Percentiles rank a stretch among this genome's conserved stretches.
These are phyloP conservation scores for Limanda limanda DNA, from an alignment of 2,113 vertebrate species.

Conservation along the genomic window DNA sequence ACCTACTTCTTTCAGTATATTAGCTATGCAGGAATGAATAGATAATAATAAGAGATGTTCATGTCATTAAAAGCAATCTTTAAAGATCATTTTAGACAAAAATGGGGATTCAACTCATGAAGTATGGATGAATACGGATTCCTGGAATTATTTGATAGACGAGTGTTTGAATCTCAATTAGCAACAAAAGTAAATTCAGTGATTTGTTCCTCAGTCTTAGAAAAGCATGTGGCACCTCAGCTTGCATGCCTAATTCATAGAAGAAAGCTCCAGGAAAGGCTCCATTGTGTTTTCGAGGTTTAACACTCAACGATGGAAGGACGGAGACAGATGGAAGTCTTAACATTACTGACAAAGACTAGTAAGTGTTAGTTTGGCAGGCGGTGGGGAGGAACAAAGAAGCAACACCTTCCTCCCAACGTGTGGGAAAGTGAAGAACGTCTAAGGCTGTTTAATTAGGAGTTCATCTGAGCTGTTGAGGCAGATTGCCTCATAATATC, in stretches of 20 bases:
- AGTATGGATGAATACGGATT: too few relatives aligned
- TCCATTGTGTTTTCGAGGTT: conserved; percentile 16
- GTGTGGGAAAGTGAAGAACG: conserved; percentile 60
- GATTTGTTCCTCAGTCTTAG: not conserved
- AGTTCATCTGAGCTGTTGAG: conserved; percentile 46
- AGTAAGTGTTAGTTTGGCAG: conserved; percentile 68
- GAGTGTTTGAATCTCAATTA: not conserved
- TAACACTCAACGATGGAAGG: conserved; percentile 23
- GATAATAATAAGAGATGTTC: too few relatives aligned
- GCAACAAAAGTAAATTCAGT: not conserved
- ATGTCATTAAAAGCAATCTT: not conserved
- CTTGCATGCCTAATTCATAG: conserved; percentile 10
- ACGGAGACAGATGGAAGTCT: conserved; percentile 72
- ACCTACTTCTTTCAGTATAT: not conserved
- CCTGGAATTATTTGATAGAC: too few relatives aligned
- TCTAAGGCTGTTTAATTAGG: conserved; percentile 63
- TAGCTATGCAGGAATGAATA: not conserved
- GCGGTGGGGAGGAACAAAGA: conserved; percentile 44
- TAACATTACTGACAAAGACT: conserved; percentile 55
- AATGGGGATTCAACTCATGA: not conserved
- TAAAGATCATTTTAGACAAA: not conserved
- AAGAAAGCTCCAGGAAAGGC: conserved; percentile 12
- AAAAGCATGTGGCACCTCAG: conserved; percentile 8
- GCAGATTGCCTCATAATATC: conserved; percentile 41
- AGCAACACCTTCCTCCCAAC: conserved; percentile 65